Conservation (phyloP, 2,888 invertebrate genomes). For the Linnaemya vulpina region DNA sequence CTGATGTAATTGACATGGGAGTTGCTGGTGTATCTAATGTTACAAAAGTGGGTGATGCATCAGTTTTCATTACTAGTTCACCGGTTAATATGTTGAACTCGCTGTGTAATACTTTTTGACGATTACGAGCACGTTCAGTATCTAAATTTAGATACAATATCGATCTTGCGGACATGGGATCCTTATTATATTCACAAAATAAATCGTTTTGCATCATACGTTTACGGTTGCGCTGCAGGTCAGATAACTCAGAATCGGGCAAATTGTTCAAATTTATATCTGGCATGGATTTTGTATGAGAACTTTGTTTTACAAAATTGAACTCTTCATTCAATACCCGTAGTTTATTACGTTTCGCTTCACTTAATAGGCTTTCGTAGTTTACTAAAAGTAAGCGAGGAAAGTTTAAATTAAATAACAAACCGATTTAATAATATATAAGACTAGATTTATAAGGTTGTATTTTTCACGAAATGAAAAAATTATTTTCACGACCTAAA, state of each 20-base stretch:
- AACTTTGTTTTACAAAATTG: constrained; percentile 78
- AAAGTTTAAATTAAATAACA: neutral
- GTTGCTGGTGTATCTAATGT: constrained; percentile 74
- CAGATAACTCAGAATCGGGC: constrained; percentile 75
- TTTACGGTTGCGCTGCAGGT: constrained; percentile 81
- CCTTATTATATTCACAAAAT: constrained; percentile 75
- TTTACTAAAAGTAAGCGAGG: constrained; percentile 32
- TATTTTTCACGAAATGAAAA: neutral
- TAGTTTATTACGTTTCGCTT: constrained; percentile 86
- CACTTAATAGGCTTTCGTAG: constrained; percentile 81
- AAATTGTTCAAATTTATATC: constrained; percentile 77
- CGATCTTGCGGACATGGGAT: constrained; percentile 71
- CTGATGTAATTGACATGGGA: constrained; percentile 78
- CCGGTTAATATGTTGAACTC: constrained; percentile 77
- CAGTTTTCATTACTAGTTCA: constrained; percentile 4
- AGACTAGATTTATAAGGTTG: neutral
- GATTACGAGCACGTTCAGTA: constrained; percentile 76
- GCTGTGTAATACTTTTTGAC: constrained; percentile 76
- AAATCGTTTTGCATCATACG: constrained; percentile 80
- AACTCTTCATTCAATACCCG: constrained; percentile 86
- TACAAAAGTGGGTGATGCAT: constrained; percentile 73
- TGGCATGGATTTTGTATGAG: constrained; percentile 63
- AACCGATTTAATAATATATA: neutral
- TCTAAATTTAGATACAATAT: constrained; percentile 76
- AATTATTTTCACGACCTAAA: too few relatives aligned